Base-by-base conservation (phyloP, 2,113 vertebrate species). In the Dunckerocampus dactyliophorus region DNA sequence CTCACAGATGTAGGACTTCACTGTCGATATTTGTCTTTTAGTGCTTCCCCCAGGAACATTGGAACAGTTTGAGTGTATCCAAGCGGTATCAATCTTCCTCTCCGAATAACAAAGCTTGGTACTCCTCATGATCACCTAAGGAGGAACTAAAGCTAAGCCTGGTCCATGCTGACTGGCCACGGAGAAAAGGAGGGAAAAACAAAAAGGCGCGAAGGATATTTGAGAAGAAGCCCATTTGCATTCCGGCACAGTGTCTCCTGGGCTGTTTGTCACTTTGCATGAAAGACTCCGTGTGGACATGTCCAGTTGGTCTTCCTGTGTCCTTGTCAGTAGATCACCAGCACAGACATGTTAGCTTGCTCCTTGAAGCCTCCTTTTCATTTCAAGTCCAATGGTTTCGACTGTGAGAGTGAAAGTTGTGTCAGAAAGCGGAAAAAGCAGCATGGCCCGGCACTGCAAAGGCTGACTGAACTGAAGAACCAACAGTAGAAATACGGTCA, bases 241-340 rank as follows among this genome's bases (percentile, higher is more conserved):
- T 82, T 81, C 79, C 53, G 50, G 53, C 28, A 61, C 20, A 5
- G 65, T 57, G 59, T 19, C 37, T 77, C 28, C 31, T 65, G 28
- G 62, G 64, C 72, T 70, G 71, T 70, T 76, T 74, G 67, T 80
- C 79, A 66, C 60, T 72, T 81, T 79, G 58, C 48, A 66, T 82
- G 62, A 76, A 47, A 73, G 77, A 54, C 72, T 72, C 47, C 1
- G 56, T 22, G 50, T 69, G 70, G 59, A 77, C 67, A 22, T 15
- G 43, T 67, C 70, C 63, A 58, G 31, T 59, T 47, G 76, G 75
- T 73, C 62, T 3, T 34, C 4, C 52, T 17, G 15, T 37, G 17
- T 55, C 31, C 24, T 55, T n/a, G 19, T 55, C 31, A 55, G 11
- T 11, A 34, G 28, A 11, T 54, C 28, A 37, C 17, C 4, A n/a